Base-by-base conservation (phyloP, 2,113 vertebrate species). In the Bettongia penicillata region DNA sequence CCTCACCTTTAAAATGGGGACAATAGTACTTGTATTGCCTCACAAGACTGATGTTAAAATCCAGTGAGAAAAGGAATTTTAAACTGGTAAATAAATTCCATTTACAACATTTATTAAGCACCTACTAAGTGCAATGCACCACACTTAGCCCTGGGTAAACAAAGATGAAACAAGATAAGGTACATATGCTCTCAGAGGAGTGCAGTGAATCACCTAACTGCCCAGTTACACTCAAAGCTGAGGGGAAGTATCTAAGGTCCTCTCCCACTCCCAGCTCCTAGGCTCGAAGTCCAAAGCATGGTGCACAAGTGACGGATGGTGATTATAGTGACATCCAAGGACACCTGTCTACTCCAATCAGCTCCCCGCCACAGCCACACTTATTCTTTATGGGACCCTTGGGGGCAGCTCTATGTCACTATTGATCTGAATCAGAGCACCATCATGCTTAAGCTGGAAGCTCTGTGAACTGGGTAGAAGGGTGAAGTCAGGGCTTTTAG, bases 381-480 rank as follows among this genome's bases (percentile, higher is more conserved):
- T 95, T 94, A 57, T 92, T 95, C 11, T 23, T 91, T 91, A 94
- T 91, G 3, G 43, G 93, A 25, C n/a, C 50, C 51, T 47, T 53
- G 51, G 26, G n/a, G 84, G 31, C 53, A 90, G 55, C 47, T 51
- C 53, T 48, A 48, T 51, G 23, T 51, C 51, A 37, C 31, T 24
- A 14, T 53, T 90, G 89, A 57, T 84, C 68, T 84, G n/a, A 90
- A 16, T 57, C 19, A 94, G 24, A 25, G 24, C 48, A 8, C 25
- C 25, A 49, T n/a, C 51, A 24, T 47, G n/a, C n/a, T 49, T 50
- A 31, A 89, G 50, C 43, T 90, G 16, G 68, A 43, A 43, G 68
- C 68, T 10, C 5, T n/a, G 14, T n/a, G 14, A n/a, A 19, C 37
- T 19, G 31, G 37, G 61, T 16, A n/a, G 61, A 19, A 77, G 1